Evolutionary conservation across 2,113 vertebrate genomes (phyloP).

Genomic region (Larimichthys polyactis): DNA sequence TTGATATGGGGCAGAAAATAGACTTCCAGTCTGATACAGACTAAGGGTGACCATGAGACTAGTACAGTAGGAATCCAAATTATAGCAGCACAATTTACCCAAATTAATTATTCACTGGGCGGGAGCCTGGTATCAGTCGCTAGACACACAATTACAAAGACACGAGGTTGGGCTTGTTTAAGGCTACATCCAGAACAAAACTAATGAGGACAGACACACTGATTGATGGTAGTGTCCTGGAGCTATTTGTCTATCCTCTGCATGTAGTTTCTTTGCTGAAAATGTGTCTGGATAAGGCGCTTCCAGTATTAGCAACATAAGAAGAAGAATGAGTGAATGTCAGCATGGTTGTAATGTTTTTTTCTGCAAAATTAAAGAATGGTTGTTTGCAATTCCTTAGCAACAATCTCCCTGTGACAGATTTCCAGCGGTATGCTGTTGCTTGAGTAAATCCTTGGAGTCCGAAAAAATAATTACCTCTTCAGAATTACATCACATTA

Average conservation of each 20-base stretch:
- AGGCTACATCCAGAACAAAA: conserved; percentile 68
- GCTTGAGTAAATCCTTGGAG: conserved; percentile 31
- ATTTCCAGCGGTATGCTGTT: neutral
- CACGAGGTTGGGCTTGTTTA: conserved; percentile 75
- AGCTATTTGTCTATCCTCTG: conserved; percentile 62
- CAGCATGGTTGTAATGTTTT: neutral
- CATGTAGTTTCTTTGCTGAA: conserved; percentile 17
- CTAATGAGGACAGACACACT: conserved; percentile 66
- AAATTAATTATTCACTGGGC: conserved; percentile 79
- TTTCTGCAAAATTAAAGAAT: conserved; percentile 15
- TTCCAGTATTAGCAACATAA: neutral
- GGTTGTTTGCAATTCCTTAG: neutral
- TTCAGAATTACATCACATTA: conserved; percentile 28
- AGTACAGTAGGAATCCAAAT: conserved; percentile 63
- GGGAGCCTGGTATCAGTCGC: conserved; percentile 67
- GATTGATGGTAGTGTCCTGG: conserved; percentile 69
- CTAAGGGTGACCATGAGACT: conserved; percentile 59
- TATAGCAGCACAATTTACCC: conserved; percentile 74
- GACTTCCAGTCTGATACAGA: conserved; percentile 69
- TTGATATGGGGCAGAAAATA: conserved; percentile 83
- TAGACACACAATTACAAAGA: conserved; percentile 77
- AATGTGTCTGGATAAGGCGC: conserved; percentile 24
- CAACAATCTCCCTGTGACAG: conserved; percentile 4
- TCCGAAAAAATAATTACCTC: conserved; percentile 49
- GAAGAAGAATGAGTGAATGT: neutral